Evolutionary conservation across 2,113 vertebrate species (phyloP).

Genomic region (Piprites chloris): DNA sequence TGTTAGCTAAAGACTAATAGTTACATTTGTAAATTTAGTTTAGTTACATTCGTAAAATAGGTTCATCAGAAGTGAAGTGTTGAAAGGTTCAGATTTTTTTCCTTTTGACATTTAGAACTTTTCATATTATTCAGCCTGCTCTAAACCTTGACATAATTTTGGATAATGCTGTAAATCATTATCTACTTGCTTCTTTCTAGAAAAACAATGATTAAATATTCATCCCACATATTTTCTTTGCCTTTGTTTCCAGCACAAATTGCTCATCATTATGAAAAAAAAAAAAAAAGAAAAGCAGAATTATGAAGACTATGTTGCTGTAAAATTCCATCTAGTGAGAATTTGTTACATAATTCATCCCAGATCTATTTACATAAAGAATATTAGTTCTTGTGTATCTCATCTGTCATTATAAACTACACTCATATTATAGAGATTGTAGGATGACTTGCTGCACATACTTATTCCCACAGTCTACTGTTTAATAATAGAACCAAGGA

Average conservation of each 20-base stretch:
- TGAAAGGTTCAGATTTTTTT: neutral
- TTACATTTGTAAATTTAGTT: neutral
- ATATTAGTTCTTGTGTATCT: constrained; percentile 15
- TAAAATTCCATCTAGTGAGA: neutral
- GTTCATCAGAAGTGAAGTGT: neutral
- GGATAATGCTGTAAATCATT: neutral
- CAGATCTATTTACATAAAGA: neutral
- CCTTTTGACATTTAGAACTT: neutral
- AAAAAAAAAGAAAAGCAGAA: neutral
- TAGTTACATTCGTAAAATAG: neutral
- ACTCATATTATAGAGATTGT: neutral
- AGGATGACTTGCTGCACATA: neutral
- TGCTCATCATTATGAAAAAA: neutral
- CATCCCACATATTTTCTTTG: neutral
- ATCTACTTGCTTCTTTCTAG: neutral
- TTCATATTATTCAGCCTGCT: neutral
- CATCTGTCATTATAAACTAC: constrained; percentile 19
- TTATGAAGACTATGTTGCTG: neutral
- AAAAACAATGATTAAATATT: neutral
- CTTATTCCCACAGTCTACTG: neutral
- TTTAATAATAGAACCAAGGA: neutral
- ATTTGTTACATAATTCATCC: neutral
- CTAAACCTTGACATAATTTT: neutral
- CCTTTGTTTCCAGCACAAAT: neutral
- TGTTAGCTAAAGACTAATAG: neutral